A percentile compares a stretch with the other conserved stretches of the same genome.
These are phyloP conservation scores for Panulirus ornatus DNA, from an alignment of 1,140 invertebrate species.

Conservation along the genomic window DNA sequence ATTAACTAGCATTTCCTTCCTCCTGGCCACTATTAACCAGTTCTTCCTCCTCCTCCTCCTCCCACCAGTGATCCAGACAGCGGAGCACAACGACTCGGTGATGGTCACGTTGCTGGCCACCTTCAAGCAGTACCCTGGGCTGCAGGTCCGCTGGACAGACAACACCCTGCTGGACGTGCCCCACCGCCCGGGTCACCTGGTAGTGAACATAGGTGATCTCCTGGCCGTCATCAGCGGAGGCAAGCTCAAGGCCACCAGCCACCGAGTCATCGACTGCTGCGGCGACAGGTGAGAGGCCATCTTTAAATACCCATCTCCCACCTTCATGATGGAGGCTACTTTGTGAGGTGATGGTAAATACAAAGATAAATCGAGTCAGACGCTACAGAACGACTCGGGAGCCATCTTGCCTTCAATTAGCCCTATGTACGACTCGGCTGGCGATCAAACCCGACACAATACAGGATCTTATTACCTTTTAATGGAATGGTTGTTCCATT, in stretches of 20 bases:
- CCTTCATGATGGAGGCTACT: background rate
- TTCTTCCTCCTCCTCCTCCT: background rate
- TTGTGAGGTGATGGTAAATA: background rate
- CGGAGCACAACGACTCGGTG: constrained; percentile 36
- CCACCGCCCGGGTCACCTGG: constrained; percentile 44
- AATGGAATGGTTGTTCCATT: too few species aligned
- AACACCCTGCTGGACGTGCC: constrained; percentile 55
- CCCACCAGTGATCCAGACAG: constrained; percentile 49
- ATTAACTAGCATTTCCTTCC: too few species aligned
- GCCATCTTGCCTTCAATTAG: too few species aligned
- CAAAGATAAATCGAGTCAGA: background rate
- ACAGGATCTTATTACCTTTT: too few species aligned
- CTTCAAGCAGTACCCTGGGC: constrained; percentile 60
- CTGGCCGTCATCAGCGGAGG: constrained; percentile 63
- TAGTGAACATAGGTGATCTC: constrained; percentile 63
- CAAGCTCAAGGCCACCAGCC: constrained; percentile 62
- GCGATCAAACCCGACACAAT: too few species aligned
- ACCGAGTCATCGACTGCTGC: constrained; percentile 55
- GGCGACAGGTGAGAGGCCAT: constrained; percentile 39
- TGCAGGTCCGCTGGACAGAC: constrained; percentile 61
- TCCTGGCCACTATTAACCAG: too few species aligned
- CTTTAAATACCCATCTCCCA: background rate
- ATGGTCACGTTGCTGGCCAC: constrained; percentile 63
- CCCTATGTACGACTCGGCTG: too few species aligned
- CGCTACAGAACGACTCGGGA: too few species aligned